A percentile compares a stretch with the other conserved stretches of the same genome.
phyloP scores from a whole-genome alignment of 2,888 invertebrate species.

The Hyles lineata region DNA sequence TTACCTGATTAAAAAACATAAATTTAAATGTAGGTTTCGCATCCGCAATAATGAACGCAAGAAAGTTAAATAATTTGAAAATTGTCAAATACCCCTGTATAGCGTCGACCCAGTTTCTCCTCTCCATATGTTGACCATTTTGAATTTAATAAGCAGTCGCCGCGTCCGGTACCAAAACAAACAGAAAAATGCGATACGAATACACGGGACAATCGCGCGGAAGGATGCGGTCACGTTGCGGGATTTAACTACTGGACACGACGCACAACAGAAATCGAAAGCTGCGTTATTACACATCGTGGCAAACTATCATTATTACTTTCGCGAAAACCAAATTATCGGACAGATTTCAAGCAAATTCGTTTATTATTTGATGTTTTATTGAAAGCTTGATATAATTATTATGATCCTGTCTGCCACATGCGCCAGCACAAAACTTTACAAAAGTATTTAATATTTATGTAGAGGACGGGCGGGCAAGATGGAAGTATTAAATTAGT shows the following conservation, averaged over 20 bases:
- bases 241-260: constrained; percentile 1
- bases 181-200: neutral
- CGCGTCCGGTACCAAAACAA: constrained; percentile 20
- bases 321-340: neutral
- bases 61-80: neutral
- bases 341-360: neutral
- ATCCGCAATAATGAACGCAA: too few relatives aligned
- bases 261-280: constrained; percentile 6
- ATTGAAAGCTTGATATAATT: too few relatives aligned
- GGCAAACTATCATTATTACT: neutral
- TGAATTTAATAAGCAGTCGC: constrained; percentile 7
- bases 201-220: constrained; percentile 3
- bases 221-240: constrained; percentile 18
- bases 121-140: constrained; percentile 14
- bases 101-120: neutral
- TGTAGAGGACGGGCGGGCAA: too few relatives aligned
- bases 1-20: too few relatives aligned
- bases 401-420: too few relatives aligned
- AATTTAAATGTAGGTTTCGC: too few relatives aligned
- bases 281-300: neutral
- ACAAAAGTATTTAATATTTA: too few relatives aligned
- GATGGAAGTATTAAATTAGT: too few relatives aligned
- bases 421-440: too few relatives aligned
- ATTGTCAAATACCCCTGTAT: neutral
- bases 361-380: too few relatives aligned